Base-by-base conservation (phyloP, 2,797 vertebrate genomes). In the Sebastes variabilis region DNA sequence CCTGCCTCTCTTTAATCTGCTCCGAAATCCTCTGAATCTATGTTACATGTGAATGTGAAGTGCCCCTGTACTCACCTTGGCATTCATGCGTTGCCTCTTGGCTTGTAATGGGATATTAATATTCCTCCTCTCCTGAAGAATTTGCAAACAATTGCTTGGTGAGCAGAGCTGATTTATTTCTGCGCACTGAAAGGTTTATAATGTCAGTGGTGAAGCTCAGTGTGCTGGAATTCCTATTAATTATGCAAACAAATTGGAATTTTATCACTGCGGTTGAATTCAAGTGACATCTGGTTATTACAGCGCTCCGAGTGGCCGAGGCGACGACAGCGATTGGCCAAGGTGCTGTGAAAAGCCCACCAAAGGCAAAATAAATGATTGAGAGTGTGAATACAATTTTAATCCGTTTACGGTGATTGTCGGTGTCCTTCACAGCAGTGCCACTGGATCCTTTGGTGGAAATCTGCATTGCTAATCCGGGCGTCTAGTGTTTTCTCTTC, bases 401-500 rank as follows among this genome's bases (percentile, higher is more conserved):
- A 74, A 90, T 87, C 46, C 16, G 2, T 88, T 85, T 77, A 38
- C 2, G 1, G 74, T 75, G 68, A 83, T 66, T 81, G 80, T 62
- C 13, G 20, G 54, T 85, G 82, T 84, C 88, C 89, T 92, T 88
- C 75, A 81, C 79, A 62, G 77, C 54, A 8, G 1, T 69, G 62
- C 54, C 68, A 72, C 10, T 72, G 32, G 68, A 77, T 60, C 65
- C 32, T 61, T 30, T 29, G 74, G 29, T 52, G 8, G 7, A 70
- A 75, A 92, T 90, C 68, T 79, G 80, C 82, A 88, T 72, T 85
- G 80, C 82, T 85, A 82, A 91, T 90, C 14, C 3, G 2, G 18
- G 64, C 52, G 65, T 75, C 69, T 34, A 18, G 61, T 52, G 60
- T 68, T 75, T 76, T 49, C 36, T 78, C 25, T 79, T 77, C 36